Conservation (phyloP, 2,888 invertebrate genomes). For the Philopedon plagiatum region DNA sequence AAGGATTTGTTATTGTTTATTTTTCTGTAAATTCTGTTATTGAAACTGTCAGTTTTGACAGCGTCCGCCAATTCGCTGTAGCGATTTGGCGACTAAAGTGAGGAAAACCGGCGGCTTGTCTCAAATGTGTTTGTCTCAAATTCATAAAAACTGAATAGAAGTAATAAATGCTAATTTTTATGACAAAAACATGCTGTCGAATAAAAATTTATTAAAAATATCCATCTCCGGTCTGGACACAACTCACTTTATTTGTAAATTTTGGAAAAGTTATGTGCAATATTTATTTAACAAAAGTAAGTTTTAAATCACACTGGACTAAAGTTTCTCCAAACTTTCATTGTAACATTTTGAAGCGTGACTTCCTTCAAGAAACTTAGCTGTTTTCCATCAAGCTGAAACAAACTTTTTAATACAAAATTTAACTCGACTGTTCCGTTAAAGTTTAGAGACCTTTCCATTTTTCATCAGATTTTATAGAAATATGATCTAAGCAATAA, state of each 20-base stretch:
- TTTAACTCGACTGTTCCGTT: neutral
- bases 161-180: too few relatives aligned
- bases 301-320: neutral
- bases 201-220: neutral
- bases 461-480: slow-evolving; percentile 1
- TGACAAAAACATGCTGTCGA: too few relatives aligned
- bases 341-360: slow-evolving; percentile 6
- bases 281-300: slow-evolving; percentile 12
- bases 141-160: too few relatives aligned
- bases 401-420: slow-evolving; percentile 11
- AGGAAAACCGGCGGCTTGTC: too few relatives aligned
- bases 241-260: neutral
- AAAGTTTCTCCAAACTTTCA: slow-evolving; percentile 3
- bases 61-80: too few relatives aligned
- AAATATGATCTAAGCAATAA: too few relatives aligned
- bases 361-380: neutral
- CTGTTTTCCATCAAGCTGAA: slow-evolving; percentile 2
- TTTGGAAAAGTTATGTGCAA: neutral
- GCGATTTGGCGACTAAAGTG: too few relatives aligned
- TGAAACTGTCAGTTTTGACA: too few relatives aligned
- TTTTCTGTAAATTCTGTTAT: too few relatives aligned
- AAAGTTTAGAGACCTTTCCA: neutral
- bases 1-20: too few relatives aligned
- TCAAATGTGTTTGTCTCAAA: too few relatives aligned
- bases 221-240: neutral